Evolutionary conservation across 1,140 invertebrate species (phyloP), one percentile per base, ranked within the genome.

Genomic region (Diachasma alloeum): DNA sequence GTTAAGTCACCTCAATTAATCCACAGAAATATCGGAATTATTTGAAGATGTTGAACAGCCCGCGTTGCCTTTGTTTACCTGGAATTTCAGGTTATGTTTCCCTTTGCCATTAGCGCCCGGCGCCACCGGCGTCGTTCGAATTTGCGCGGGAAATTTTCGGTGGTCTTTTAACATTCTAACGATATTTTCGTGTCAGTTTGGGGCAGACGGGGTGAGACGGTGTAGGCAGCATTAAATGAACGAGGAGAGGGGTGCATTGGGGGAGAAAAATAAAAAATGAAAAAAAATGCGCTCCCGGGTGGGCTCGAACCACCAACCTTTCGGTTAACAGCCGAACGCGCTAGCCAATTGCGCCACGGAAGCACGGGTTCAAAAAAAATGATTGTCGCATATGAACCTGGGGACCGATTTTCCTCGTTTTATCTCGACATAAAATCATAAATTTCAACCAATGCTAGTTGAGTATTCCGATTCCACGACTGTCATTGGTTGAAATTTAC

Each of bases 251-350:
- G 22, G 11, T 42, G 3, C 9, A 42, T 42, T 42, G 4, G 9
- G 13, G 39, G 13, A 42, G 39, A 13, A 42, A 42, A 42, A 2
- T 26, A 59, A 69, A 77, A 78, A 75, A 75, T 67, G 73, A 73
- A 63, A 48, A 83, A 85, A 88, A 85, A 83, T 74, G 68, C 94
- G 94, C 93, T 93, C 93, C 93, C 93, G 93, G 93, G 93, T 94
- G 93, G 94, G 91, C 92, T 94, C 92, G 93, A 95, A 94, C 94
- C 93, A 94, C 93, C 93, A 94, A 94, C 93, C 93, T 94, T 94
- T 94, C 93, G 93, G 93, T 94, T 94, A 94, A 94, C 93, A 94
- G 93, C 93, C 93, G 93, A 94, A 94, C 93, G 94, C 93, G 93
- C 93, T 94, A 94, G 90, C 93, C 93, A 83, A 94, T 94, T 94